Evolutionary conservation across 2,888 invertebrate genomes (phyloP).

Genomic region (Hesperia comma): DNA sequence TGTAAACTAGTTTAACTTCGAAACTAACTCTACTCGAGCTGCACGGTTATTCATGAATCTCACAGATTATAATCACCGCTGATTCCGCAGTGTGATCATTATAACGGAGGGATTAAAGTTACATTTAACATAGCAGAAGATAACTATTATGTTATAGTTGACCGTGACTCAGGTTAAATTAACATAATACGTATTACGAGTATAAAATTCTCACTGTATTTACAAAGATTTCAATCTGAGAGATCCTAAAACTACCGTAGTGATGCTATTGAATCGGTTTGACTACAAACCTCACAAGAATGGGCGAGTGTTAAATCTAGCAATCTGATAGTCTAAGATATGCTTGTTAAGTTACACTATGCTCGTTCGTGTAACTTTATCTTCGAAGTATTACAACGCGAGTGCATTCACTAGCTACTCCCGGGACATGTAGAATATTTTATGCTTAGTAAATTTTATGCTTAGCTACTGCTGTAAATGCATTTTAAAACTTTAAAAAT

Average conservation of each 20-base stretch:
- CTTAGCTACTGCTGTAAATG: too few relatives aligned
- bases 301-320: neutral
- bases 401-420: neutral
- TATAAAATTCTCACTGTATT: neutral
- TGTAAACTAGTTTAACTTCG: neutral
- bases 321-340: neutral
- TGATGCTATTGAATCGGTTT: neutral
- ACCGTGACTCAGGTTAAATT: too few relatives aligned
- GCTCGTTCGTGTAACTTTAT: neutral
- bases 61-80: neutral
- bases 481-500: too few relatives aligned
- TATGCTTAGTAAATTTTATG: neutral
- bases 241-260: neutral
- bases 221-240: neutral
- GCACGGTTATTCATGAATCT: neutral
- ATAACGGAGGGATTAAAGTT: neutral
- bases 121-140: neutral
- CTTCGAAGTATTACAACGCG: neutral
- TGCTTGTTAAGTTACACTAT: neutral
- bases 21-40: conserved; percentile 6
- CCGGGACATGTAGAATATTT: neutral
- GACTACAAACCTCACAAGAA: too few relatives aligned
- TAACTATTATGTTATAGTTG: neutral
- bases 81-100: neutral
- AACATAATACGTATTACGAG: neutral